Evolutionary conservation across 2,113 vertebrate species (phyloP).

Genomic region (Felis chaus): DNA sequence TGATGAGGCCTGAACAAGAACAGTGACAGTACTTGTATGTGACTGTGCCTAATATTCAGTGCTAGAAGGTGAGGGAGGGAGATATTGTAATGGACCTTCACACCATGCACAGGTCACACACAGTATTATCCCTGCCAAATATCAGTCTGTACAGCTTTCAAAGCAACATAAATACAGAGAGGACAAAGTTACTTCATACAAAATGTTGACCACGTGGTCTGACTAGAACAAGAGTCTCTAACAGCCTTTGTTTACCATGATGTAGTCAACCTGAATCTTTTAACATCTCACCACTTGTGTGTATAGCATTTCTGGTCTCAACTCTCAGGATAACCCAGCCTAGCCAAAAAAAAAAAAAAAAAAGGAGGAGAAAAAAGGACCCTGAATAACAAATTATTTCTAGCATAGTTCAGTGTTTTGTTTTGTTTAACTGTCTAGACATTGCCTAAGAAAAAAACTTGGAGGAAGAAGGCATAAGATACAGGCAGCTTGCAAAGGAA

Average conservation of each 20-base stretch:
- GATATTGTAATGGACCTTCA: not conserved
- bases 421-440: slow-evolving; percentile 73
- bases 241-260: not conserved
- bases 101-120: too few relatives aligned
- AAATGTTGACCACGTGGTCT: not conserved
- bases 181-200: not conserved
- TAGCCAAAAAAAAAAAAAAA: not conserved
- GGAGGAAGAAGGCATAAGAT: slow-evolving; percentile 27
- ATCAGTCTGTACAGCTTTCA: not conserved
- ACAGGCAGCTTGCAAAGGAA: slow-evolving; percentile 59
- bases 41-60: not conserved
- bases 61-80: not conserved
- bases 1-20: not conserved
- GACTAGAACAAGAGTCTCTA: not conserved
- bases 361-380: not conserved
- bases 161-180: not conserved
- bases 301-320: not conserved
- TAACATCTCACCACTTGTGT: not conserved
- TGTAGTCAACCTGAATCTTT: not conserved
- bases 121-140: not conserved
- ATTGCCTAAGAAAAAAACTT: slow-evolving; percentile 49
- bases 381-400: slow-evolving; percentile 53
- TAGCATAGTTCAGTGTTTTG: slow-evolving; percentile 40
- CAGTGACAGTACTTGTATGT: not conserved
- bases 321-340: not conserved